Evolutionary conservation across 2,888 invertebrate species (phyloP).

Genomic region (Plutella xylostella): DNA sequence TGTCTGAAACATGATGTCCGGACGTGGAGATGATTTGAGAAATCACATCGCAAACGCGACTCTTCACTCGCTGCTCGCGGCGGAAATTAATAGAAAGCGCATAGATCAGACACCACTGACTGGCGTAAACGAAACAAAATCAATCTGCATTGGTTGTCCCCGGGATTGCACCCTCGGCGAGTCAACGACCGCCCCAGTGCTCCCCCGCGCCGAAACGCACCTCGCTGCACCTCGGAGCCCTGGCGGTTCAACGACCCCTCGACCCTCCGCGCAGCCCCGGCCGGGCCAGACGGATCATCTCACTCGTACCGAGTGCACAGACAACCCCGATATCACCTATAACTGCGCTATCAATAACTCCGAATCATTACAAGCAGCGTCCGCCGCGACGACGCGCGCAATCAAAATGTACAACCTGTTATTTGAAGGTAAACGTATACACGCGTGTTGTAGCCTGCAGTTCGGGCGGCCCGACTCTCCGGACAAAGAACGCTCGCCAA

Average conservation of each 20-base stretch:
- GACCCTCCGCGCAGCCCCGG: slow-evolving; percentile 18
- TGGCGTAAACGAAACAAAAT: slow-evolving; percentile 31
- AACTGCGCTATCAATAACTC: neutral
- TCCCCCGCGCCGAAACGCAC: slow-evolving; percentile 36
- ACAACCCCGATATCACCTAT: neutral
- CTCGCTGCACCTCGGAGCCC: slow-evolving; percentile 39
- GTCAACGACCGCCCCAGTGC: slow-evolving; percentile 60
- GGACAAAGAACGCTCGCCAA: neutral
- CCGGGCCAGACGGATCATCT: slow-evolving; percentile 4
- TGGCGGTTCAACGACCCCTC: slow-evolving; percentile 53
- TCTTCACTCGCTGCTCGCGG: neutral
- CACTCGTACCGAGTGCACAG: neutral
- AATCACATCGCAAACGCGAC: neutral
- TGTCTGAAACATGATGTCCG: slow-evolving; percentile 2
- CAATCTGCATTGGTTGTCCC: slow-evolving; percentile 26
- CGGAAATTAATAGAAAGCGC: neutral
- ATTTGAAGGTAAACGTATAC: slow-evolving; percentile 1
- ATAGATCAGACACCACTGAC: no score
- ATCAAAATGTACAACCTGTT: no score
- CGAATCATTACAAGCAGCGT: neutral
- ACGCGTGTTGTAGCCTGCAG: neutral
- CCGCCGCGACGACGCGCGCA: no score
- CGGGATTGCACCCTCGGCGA: slow-evolving; percentile 39
- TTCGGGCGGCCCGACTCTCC: slow-evolving; percentile 1
- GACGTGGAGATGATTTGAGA: neutral